Base-by-base conservation (phyloP, 2,888 invertebrate species). In the Drosophila subsilvestris region DNA sequence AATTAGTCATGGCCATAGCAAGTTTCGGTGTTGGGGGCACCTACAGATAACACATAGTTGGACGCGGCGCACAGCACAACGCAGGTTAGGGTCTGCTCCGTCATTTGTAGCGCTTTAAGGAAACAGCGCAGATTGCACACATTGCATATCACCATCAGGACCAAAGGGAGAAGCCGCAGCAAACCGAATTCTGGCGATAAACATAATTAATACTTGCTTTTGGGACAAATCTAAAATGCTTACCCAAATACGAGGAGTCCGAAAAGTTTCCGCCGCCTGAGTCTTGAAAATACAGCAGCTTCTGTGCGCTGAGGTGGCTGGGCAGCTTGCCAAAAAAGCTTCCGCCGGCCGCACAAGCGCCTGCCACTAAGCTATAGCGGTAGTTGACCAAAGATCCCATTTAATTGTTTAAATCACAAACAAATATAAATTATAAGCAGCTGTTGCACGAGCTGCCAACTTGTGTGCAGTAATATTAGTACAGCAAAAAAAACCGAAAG, bases 281-380 rank as follows among this genome's bases (percentile, higher is more conserved):
- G 14, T 42, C 17, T 8, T 49, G 43, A 20, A 47, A 49, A 2
- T 67, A 29, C 12, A 85, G 1, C 9, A 79, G 22, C 37, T 75
- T 67, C 18, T 66, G 48, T 1, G 85, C 85, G 32, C 43, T 54
- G 0, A 90, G 69, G 45, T 74, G 79, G 45, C 90, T 90, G 3
- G 93, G 93, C 53, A 95, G 78, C 90, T 94, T 95, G 1, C 94
- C 95, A 76, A 94, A 93, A 57, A 94, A 91, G 86, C 94, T 94
- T 4, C 94, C 94, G 43, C 92, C 90, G 6, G 94, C 93, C 7
- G 94, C 94, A 88, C 92, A 94, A 47, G 93, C 80, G 14, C 95
- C 95, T 10, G 94, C 91, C 1, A 89, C 45, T 50, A 90, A 89
- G 53, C 90, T 83, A 61, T 80, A 86, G 4, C 90, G 90, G 70